Evolutionary conservation across 2,113 vertebrate genomes (phyloP).

Genomic region (Rhinichthys klamathensis): DNA sequence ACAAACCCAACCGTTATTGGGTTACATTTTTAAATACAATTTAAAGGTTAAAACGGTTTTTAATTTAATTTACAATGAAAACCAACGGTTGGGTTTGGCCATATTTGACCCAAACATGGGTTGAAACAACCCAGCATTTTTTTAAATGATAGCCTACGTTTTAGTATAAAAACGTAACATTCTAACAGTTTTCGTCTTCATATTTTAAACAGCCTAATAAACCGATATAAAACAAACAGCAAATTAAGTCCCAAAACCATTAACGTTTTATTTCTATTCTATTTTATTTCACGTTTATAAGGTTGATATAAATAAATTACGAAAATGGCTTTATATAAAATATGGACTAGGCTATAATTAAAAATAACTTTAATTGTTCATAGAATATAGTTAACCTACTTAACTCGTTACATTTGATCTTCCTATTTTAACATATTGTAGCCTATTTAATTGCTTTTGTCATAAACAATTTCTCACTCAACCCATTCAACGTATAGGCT

Average conservation of each 20-base stretch:
- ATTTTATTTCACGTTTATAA: background rate
- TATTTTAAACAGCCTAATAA: background rate
- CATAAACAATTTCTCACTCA: background rate
- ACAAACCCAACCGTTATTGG: too few species aligned
- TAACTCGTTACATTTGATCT: background rate
- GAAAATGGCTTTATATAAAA: background rate
- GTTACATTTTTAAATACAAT: too few species aligned
- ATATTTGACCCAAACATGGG: too few species aligned
- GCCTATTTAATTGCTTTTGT: background rate
- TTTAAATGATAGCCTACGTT: background rate
- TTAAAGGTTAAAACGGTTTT: too few species aligned
- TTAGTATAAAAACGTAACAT: background rate
- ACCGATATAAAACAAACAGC: background rate
- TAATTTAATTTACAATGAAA: too few species aligned
- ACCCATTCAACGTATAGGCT: background rate
- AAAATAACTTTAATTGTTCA: too few species aligned
- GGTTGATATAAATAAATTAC: background rate
- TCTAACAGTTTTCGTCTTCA: too few species aligned
- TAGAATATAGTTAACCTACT: too few species aligned
- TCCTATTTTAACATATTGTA: too few species aligned
- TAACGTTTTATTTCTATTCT: background rate
- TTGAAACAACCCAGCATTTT: too few species aligned
- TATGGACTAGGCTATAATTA: background rate
- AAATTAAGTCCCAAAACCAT: background rate
- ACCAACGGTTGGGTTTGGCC: too few species aligned